phyloP scores from a whole-genome alignment of 2,113 vertebrate species.

The Heteronetta atricapilla region DNA sequence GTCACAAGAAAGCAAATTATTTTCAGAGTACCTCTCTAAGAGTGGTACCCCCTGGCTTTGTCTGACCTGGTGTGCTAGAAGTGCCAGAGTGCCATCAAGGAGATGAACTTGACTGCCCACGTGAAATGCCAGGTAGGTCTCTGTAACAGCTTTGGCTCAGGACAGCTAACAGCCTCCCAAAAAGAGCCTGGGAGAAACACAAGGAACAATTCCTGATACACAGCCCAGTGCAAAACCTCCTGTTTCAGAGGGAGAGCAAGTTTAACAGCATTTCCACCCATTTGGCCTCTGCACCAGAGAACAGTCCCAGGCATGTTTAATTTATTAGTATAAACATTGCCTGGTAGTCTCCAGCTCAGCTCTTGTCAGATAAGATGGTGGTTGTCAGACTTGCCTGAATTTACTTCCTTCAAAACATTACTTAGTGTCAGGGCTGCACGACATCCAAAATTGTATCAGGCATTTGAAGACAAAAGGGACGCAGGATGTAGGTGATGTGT shows the following conservation, averaged over 20 bases:
- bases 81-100: background rate
- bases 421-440: constrained; percentile 1
- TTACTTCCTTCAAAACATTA: constrained; percentile 14
- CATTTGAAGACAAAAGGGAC: constrained; percentile 20
- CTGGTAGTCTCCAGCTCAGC: background rate
- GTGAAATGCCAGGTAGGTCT: background rate
- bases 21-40: background rate
- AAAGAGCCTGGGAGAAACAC: background rate
- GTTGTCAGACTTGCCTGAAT: constrained; percentile 22
- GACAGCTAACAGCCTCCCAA: background rate
- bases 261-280: background rate
- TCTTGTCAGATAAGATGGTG: constrained; percentile 20
- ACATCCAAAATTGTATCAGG: background rate
- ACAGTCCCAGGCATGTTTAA: background rate
- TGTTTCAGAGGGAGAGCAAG: background rate
- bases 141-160: background rate
- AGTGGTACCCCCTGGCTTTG: background rate
- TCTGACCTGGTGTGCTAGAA: background rate
- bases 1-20: background rate
- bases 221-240: background rate
- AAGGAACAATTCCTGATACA: background rate
- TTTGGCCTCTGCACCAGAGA: background rate
- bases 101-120: background rate
- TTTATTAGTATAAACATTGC: constrained; percentile 4
- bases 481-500: background rate